Base-by-base conservation (phyloP, 1,140 invertebrate genomes). In the Drosophila insularis region DNA sequence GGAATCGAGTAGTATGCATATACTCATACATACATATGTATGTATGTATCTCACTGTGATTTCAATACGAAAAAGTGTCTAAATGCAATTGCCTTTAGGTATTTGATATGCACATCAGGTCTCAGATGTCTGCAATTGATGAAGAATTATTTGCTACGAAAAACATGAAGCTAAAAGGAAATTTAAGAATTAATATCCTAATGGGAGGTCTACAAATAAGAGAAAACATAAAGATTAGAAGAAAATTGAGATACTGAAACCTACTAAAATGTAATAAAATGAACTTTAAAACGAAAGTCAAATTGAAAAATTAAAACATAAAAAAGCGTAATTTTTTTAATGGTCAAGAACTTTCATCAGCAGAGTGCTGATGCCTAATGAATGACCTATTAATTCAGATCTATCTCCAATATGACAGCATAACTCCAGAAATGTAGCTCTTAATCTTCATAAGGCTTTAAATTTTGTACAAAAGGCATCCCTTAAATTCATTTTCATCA, bases 61-160 rank as follows among this genome's bases (percentile, higher is more conserved):
- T 58, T 37, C 35, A 58, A 58, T 58, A 58, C 31, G 55, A 71
- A 39, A 50, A 50, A 21, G 11, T 21, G 62, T 58, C 60, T 56
- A 63, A 31, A 27, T 53, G 63, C 63, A 32, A 50, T 21, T 50
- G 43, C 8, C 8, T 50, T 50, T 50, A 58, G 31, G 8, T 82
- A 70, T 79, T 86, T 87, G 68, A 79, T 87, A 86, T 86, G 82
- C 82, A 89, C 55, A 73, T 31, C 75, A 68, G 68, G 82, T 71
- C 66, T 76, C 68, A 61, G 60, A 78, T 69, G 74, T 81, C 81
- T 78, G 65, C 67, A 58, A 50, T 64, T 84, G 80, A 84, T 79
- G 72, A 78, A 53, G 56, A 73, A 63, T 54, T 61, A 14, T 72
- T 55, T 40, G 55, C 64, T 54, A 56, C 31, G 39, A 11, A 63